A percentile compares a stretch with the other conserved stretches of the same genome.
Conservation (phyloP, 2,888 invertebrate species). For the Cryptocephalus moraei region DNA sequence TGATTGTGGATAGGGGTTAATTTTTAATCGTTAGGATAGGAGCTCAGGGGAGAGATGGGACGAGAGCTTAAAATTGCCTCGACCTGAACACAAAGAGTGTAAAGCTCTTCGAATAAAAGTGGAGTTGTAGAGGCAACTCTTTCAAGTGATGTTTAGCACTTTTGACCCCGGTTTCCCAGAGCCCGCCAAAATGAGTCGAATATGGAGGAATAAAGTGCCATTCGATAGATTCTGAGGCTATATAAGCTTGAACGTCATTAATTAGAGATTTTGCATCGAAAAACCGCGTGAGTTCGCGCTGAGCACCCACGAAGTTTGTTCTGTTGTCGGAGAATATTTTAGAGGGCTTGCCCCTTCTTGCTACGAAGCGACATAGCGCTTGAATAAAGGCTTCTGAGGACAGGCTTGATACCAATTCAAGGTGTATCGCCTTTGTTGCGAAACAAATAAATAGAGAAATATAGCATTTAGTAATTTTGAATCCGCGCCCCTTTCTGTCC, state of each 20-base stretch:
- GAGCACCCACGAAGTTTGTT: constrained; percentile 14
- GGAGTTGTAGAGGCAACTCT: constrained; percentile 12
- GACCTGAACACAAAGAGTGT: constrained; percentile 17
- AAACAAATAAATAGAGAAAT: constrained; percentile 10
- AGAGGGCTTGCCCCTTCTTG: constrained; percentile 15
- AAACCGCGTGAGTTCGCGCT: constrained; percentile 3
- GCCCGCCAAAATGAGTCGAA: constrained; percentile 12
- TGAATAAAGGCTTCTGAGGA: constrained; percentile 16
- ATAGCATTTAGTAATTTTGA: constrained; percentile 7
- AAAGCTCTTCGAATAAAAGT: constrained; percentile 19
- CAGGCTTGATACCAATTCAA: constrained; percentile 17
- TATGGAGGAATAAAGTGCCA: constrained; percentile 11
- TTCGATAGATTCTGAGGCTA: constrained; percentile 2
- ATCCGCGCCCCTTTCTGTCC: constrained; percentile 1
- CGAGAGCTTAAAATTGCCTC: constrained; percentile 21
- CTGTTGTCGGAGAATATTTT: constrained; percentile 18
- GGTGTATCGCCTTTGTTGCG: constrained; percentile 17
- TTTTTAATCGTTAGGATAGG: constrained; percentile 12
- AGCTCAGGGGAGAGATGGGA: constrained; percentile 15
- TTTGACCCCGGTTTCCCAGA: constrained; percentile 11
- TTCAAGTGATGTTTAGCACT: constrained; percentile 6
- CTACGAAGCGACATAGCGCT: constrained; percentile 17
- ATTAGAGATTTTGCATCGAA: constrained; percentile 1
- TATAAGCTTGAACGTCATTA: not conserved
- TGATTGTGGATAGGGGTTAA: too few relatives aligned